Evolutionary conservation across 2,888 invertebrate species (phyloP).

Genomic region (Prosopocoilus inquinatus): DNA sequence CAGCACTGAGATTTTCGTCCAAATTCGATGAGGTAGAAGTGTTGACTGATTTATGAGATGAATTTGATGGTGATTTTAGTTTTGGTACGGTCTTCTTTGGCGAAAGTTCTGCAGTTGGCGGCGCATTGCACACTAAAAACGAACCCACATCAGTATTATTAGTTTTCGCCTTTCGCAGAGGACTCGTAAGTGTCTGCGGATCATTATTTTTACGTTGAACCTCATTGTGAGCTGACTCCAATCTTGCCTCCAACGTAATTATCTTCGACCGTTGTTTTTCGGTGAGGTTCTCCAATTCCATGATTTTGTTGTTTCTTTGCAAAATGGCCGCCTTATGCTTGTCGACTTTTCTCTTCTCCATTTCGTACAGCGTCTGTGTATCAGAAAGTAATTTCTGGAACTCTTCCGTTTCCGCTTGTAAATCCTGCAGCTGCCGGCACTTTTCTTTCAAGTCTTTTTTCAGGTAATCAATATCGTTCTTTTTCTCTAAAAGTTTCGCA

Average conservation of each 20-base stretch:
- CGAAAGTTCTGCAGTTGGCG: conserved; percentile 44
- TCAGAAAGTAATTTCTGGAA: conserved; percentile 33
- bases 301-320: conserved; percentile 49
- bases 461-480: conserved; percentile 19
- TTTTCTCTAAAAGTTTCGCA: conserved; percentile 25
- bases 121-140: conserved; percentile 47
- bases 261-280: conserved; percentile 38
- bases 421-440: conserved; percentile 23
- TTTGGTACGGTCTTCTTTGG: conserved; percentile 11
- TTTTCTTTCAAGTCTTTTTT: conserved; percentile 20
- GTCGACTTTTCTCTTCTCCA: conserved; percentile 51
- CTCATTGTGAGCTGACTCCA: conserved; percentile 41
- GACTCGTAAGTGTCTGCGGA: conserved; percentile 11
- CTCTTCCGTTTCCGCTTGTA: conserved; percentile 27
- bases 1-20: conserved; percentile 1
- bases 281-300: conserved; percentile 51
- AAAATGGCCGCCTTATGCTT: conserved; percentile 48
- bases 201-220: conserved; percentile 40
- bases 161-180: conserved; percentile 25
- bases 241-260: conserved; percentile 40
- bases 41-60: conserved; percentile 9
- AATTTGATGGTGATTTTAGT: conserved; percentile 7
- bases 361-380: conserved; percentile 42
- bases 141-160: conserved; percentile 42
- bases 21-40: conserved; percentile 5